Base-by-base conservation (phyloP, 2,888 invertebrate genomes). In the Thymelicus sylvestris region DNA sequence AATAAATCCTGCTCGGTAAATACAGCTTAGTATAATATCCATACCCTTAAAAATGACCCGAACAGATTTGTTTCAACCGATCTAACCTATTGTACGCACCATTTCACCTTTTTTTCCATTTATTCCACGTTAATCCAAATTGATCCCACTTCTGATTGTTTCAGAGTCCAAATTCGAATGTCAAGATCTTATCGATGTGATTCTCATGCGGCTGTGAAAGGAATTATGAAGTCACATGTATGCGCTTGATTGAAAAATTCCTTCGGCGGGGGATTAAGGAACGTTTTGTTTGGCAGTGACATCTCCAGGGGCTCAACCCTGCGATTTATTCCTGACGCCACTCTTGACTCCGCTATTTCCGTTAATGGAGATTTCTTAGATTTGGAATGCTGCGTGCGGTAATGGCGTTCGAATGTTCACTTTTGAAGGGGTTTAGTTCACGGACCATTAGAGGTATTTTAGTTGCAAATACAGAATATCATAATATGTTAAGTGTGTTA, bases 201-300 rank as follows among this genome's bases (percentile, higher is more conserved):
- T 69, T 86, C 86, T 84, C 84, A 83, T 82, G 83, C 80, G 76
- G 77, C 84, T 86, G 86, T 83, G 82, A 84, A 86, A 85, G 83
- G 83, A 85, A 86, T 88, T 88, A 90, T 86, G 84, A 86, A 89
- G 86, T 87, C 85, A 83, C 86, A 83, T 86, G 88, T 85, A 86
- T 81, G 83, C 78, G 83, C 84, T 82, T 90, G 89, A 91, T 90
- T 91, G 92, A 90, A 91, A 91, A 91, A 91, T 90, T 88, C 90
- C 89, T 80, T 81, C 81, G 82, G 76, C 78, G 79, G 83, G 85
- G 87, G 86, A 87, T 89, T 86, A 76, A 79, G 80, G 81, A 74
- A 75, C 80, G 78, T 84, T 85, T 84, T 84, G 86, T 86, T 83
- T 87, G 88, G 81, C 77, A 80, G 81, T 86, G 89, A 88, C 89